Base-by-base conservation (phyloP, 2,797 vertebrate genomes). In the Lacerta viridis region DNA sequence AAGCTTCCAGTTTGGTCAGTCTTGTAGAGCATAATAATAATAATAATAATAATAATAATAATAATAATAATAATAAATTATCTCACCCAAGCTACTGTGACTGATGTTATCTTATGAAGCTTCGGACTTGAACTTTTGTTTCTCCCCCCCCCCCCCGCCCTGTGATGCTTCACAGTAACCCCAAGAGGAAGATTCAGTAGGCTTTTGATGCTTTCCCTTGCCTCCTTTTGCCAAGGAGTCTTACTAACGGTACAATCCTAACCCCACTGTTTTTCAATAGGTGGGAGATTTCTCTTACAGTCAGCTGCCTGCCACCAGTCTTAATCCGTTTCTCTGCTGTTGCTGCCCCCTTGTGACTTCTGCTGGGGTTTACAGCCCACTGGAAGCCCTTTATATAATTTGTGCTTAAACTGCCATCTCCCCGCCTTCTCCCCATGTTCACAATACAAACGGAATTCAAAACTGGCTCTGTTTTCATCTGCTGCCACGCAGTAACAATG, bases 311-410 rank as follows among this genome's bases (percentile, higher is more conserved):
- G 7, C 46, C 3, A 27, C 7, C 20, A 43, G 23, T 59, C 20
- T 81, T 33, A 71, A 77, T 13, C 18, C 4, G 18, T 43, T 85
- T 76, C 61, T 80, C 89, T 39, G 13, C 36, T 61, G 20, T 74
- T 84, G 86, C 81, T 88, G 76, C 86, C 82, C 72, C 29, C 77
- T 59, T 43, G 71, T 81, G 86, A 82, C 36, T 71, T 50, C 77
- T 33, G 43, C 15, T 43, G 8, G 39, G 8, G 29, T 76, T 64
- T 69, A 18, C 69, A 33, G 55, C 15, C 69, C 29, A 69, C 25
- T 41, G 10, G 13, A 71, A 80, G 25, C 20, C 29, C 27, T 41
- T 46, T 8, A 33, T 9, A 27, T 33, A 33, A 86, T 1, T 41
- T 29, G 50, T 36, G 29, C 2, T 55, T 69, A 39, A 27, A 69